A percentile compares a stretch with the other conserved stretches of the same genome.
phyloP scores from a whole-genome alignment of 64 coral and sea anemone genomes.

The Platygyra sinensis region DNA sequence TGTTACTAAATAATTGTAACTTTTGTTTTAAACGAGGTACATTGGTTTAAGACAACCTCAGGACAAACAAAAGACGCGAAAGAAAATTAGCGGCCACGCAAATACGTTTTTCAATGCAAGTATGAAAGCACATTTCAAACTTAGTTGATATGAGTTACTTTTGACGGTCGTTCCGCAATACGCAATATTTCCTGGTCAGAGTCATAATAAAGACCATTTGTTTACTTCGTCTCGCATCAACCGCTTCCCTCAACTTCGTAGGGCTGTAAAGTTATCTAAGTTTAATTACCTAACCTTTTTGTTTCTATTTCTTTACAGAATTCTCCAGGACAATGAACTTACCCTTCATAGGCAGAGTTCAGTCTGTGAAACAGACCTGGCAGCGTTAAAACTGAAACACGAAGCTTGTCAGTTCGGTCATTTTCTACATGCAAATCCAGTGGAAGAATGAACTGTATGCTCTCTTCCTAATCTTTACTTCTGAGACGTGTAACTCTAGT shows the following conservation, averaged over 20 bases:
- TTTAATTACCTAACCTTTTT: not conserved
- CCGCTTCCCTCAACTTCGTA: too few species aligned
- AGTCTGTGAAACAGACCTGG: not conserved
- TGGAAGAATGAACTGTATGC: not conserved
- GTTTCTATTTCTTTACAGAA: conserved; percentile 3
- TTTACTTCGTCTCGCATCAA: too few species aligned
- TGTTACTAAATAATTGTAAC: too few species aligned
- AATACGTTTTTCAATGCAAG: too few species aligned
- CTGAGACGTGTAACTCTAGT: not conserved
- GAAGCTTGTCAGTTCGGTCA: conserved; percentile 13
- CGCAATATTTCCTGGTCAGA: too few species aligned
- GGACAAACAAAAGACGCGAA: not conserved
- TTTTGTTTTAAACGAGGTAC: too few species aligned
- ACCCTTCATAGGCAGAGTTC: not conserved
- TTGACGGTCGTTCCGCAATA: too few species aligned
- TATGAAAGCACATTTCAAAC: too few species aligned
- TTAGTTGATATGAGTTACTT: too few species aligned
- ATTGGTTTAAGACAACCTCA: too few species aligned
- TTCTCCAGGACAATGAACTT: conserved; percentile 9
- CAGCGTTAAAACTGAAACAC: conserved; percentile 9
- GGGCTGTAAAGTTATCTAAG: too few species aligned
- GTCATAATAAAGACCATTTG: too few species aligned
- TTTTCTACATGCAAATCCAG: conserved; percentile 13
- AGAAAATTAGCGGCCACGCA: not conserved
- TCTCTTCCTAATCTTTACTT: conserved; percentile 30